Evolutionary conservation across 1,140 invertebrate species (phyloP), one percentile per base, ranked within the genome.

Genomic region (Pogonognathellus flavescens): DNA sequence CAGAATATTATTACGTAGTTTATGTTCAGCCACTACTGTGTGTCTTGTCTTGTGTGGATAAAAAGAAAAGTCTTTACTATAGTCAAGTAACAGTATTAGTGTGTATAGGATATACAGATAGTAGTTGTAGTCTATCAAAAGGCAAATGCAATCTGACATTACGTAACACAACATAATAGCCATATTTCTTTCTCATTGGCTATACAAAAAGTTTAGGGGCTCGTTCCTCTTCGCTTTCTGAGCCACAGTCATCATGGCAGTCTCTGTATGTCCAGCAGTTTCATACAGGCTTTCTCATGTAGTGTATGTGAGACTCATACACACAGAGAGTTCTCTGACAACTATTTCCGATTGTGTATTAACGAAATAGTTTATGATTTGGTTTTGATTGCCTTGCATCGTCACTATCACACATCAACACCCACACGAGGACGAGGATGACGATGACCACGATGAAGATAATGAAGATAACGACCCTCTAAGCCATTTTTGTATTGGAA

Each of bases 151-250:
- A 76, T 76, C 70, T 76, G 70, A 76, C 70, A 76, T 50, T 41
- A 76, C 7, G 31, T 50, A 76, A 76, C n/a, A n/a, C 18, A 5
- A 31, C 41, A 16, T 49, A 49, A 76, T 76, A 76, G 31, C 31
- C 13, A 50, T 76, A 76, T 76, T 76, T 76, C 70, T 25, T 70
- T 76, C 70, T 76, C 41, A 76, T 76, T 76, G 70, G 70, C 70
- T 50, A 49, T 49, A 49, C 31, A 31, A 76, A 11, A 50, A 76
- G 25, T 76, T 31, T 76, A 76, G 70, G 41, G 25, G 31, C 70
- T 76, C 70, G 25, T 76, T 76, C 49, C 49, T 31, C 16, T 49
- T 76, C 49, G n/a, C n/a, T n/a, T 41, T 41, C 2, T 41, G 31
- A 41, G 31, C 6, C 41, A 76, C 31, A 76, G 70, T 76, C 70